phyloP scores from a whole-genome alignment of 2,888 invertebrate genomes.

The Leptinotarsa peninsularis region DNA sequence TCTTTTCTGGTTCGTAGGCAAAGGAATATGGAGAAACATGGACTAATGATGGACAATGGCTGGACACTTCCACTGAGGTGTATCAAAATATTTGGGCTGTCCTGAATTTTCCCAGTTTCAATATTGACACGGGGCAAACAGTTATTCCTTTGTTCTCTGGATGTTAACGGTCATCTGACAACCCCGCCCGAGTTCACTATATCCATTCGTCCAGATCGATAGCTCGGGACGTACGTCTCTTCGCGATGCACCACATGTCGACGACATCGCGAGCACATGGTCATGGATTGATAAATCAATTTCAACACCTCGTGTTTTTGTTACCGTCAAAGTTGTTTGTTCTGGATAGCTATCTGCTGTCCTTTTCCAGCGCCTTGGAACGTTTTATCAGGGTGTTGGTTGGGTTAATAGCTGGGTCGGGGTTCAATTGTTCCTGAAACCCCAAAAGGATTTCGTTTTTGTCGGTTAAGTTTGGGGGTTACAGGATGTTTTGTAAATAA shows the following conservation, averaged over 20 bases:
- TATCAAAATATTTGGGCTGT: too few species aligned
- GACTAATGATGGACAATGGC: too few species aligned
- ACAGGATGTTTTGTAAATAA: background rate
- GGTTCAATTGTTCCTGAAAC: constrained; percentile 11
- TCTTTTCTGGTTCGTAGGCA: too few species aligned
- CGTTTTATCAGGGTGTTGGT: background rate
- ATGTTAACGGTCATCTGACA: background rate
- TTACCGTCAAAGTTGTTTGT: constrained; percentile 38
- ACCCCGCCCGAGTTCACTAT: constrained; percentile 1
- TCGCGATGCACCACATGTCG: constrained; percentile 27
- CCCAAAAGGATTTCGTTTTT: constrained; percentile 14
- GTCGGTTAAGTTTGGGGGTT: background rate
- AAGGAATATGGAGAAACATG: too few species aligned
- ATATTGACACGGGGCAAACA: too few species aligned
- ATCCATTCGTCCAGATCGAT: constrained; percentile 21
- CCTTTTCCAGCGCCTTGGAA: background rate
- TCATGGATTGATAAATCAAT: constrained; percentile 44
- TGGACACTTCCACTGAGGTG: too few species aligned
- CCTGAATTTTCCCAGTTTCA: too few species aligned
- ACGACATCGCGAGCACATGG: constrained; percentile 46
- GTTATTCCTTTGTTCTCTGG: background rate
- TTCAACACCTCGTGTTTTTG: constrained; percentile 45
- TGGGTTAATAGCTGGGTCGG: constrained; percentile 14
- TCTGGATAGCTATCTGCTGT: constrained; percentile 7
- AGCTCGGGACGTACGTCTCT: constrained; percentile 11